Base-by-base conservation (phyloP, 2,797 vertebrate species). In the Tokudaia muenninki region DNA sequence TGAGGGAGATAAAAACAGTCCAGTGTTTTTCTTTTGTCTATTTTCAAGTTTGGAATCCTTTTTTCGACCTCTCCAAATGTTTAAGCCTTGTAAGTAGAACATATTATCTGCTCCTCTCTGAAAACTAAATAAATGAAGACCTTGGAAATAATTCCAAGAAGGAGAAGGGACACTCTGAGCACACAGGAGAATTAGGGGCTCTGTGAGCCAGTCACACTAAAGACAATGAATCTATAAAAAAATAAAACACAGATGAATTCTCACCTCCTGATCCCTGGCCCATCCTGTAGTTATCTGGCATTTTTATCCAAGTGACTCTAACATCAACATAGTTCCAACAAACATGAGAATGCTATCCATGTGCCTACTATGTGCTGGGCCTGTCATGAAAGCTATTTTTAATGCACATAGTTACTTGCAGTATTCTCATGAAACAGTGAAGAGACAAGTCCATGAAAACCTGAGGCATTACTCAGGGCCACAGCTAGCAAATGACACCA, bases 1-100 rank as follows among this genome's bases (percentile, higher is more conserved):
- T 47, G 14, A 19, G 12, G 5, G 4, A 10, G 22, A 75, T 21
- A 47, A 89, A 95, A 74, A 65, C 10, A 81, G 26, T 44, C 29
- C 31, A 6, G 44, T 41, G 52, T 34, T 92, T 92, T 47, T 21
- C 2, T 94, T 94, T 77, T 90, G 47, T 63, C 31, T 75, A 41
- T 84, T 93, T 77, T 81, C n/a, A 96, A 59, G 13, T 59, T 92
- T 90, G 29, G 13, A 1, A 37, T 50, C 31, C 34, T 91, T 89
- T 82, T 47, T 47, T 67, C 79, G 75, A 87, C 9, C 6, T 88
- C 19, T 77, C 81, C 12, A 88, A 83, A 87, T 31, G 47, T 34
- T 92, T 61, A 29, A 87, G n/a, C 41, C 6, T 90, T 65, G 2
- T 57, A 83, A 93, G 63, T 84, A 22, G 41, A 84, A 94, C 59